Evolutionary conservation across 2,888 invertebrate species (phyloP).

Genomic region (Agonopterix subpropinquella): DNA sequence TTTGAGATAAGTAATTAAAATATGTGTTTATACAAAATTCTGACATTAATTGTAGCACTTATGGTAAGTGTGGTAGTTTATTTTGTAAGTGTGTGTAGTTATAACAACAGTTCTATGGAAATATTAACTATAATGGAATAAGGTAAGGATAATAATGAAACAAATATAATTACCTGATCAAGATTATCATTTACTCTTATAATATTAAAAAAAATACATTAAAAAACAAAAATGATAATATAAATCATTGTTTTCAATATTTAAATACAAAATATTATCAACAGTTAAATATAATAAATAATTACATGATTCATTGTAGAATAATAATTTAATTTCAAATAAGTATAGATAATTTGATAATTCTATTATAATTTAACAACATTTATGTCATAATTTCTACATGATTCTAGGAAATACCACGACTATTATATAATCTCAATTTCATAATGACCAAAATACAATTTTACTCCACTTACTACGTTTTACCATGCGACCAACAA

Average conservation of each 20-base stretch:
- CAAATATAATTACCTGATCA: conserved; percentile 26
- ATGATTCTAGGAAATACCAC: conserved; percentile 1
- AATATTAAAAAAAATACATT: conserved; percentile 33
- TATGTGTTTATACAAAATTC: too few species aligned
- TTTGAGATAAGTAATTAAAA: too few species aligned
- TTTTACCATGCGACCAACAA: conserved; percentile 1
- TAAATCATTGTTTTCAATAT: conserved; percentile 1
- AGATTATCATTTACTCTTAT: conserved; percentile 36
- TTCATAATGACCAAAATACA: conserved; percentile 2
- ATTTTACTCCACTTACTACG: not conserved
- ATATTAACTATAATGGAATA: too few species aligned
- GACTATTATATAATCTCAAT: conserved; percentile 7
- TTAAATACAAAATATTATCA: conserved; percentile 4
- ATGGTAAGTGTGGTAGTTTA: too few species aligned
- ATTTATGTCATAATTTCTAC: conserved; percentile 4
- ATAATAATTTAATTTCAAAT: not conserved
- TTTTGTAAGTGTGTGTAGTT: too few species aligned
- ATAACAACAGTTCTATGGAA: too few species aligned
- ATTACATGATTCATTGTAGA: not conserved
- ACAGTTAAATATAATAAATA: conserved; percentile 1
- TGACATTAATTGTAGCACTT: too few species aligned
- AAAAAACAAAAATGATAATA: conserved; percentile 17
- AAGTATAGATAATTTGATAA: not conserved
- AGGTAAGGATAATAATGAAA: not conserved
- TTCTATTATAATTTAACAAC: conserved; percentile 1